These are phyloP conservation scores for Drosophila pectinifera DNA, from an alignment of 1,140 invertebrate genomes.

Conservation along the genomic window DNA sequence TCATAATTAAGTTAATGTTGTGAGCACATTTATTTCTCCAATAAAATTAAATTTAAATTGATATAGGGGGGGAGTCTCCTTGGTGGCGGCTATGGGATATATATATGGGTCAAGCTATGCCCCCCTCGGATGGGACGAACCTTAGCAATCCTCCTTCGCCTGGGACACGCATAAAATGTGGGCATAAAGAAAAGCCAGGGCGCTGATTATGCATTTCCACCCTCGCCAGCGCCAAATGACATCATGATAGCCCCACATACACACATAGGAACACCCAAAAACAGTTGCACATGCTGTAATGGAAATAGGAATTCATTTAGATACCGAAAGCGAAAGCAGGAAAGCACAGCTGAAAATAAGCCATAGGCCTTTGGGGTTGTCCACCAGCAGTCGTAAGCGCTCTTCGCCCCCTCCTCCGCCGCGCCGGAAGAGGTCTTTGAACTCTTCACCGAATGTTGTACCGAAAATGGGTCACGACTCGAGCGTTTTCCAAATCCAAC, in stretches of 20 bases:
- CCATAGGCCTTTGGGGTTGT: conserved; percentile 65
- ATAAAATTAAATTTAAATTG: conserved; percentile 4
- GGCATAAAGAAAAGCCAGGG: conserved; percentile 11
- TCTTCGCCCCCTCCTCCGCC: not conserved
- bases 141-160: conserved; percentile 48
- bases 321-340: conserved; percentile 66
- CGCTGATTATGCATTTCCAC: conserved; percentile 74
- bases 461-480: conserved; percentile 74
- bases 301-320: conserved; percentile 54
- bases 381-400: conserved; percentile 7
- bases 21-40: not conserved
- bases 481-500: conserved; percentile 50
- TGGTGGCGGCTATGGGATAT: not conserved
- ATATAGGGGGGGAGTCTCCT: not conserved
- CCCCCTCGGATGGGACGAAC: not conserved
- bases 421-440: conserved; percentile 62
- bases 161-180: conserved; percentile 56
- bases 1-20: not conserved
- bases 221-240: conserved; percentile 57
- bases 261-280: conserved; percentile 21
- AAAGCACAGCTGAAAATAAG: conserved; percentile 57
- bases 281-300: conserved; percentile 64
- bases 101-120: conserved; percentile 25
- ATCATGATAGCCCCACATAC: conserved; percentile 48
- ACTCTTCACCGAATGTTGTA: conserved; percentile 56